A percentile compares a stretch with the other conserved stretches of the same genome.
Conservation (phyloP, 2,888 invertebrate genomes). For the Eugnorisma glareosa region DNA sequence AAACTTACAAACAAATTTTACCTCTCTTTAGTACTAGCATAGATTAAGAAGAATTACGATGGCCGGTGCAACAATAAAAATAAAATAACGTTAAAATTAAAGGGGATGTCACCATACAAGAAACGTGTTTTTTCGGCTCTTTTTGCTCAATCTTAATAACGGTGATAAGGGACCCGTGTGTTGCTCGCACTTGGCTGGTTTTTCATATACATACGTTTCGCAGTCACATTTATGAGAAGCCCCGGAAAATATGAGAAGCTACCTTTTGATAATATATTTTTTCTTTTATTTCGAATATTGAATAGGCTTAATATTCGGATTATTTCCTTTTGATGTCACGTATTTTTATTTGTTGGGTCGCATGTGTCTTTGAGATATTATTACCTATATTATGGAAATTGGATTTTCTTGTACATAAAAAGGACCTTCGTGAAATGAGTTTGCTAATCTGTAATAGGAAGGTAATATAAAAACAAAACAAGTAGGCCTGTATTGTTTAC, state of each 20-base stretch:
- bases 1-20: too few relatives aligned
- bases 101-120: background rate
- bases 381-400: constrained; percentile 23
- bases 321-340: constrained; percentile 24
- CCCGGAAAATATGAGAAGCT: constrained; percentile 23
- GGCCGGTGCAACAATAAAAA: too few relatives aligned
- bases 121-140: background rate
- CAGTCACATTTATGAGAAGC: constrained; percentile 31
- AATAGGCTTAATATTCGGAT: constrained; percentile 35
- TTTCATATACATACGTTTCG: constrained; percentile 6
- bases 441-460: background rate
- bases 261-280: constrained; percentile 33
- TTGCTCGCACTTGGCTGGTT: background rate
- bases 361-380: background rate
- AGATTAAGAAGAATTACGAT: too few relatives aligned
- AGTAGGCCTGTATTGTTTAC: background rate
- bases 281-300: constrained; percentile 31
- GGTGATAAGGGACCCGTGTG: background rate
- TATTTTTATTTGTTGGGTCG: constrained; percentile 9
- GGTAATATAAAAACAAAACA: background rate
- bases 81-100: too few relatives aligned
- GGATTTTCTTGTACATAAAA: constrained; percentile 1
- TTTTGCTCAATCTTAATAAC: background rate
- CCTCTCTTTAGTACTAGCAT: too few relatives aligned
- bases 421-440: background rate